Evolutionary conservation across 1,140 invertebrate genomes (phyloP).

Genomic region (Habropoda laboriosa): DNA sequence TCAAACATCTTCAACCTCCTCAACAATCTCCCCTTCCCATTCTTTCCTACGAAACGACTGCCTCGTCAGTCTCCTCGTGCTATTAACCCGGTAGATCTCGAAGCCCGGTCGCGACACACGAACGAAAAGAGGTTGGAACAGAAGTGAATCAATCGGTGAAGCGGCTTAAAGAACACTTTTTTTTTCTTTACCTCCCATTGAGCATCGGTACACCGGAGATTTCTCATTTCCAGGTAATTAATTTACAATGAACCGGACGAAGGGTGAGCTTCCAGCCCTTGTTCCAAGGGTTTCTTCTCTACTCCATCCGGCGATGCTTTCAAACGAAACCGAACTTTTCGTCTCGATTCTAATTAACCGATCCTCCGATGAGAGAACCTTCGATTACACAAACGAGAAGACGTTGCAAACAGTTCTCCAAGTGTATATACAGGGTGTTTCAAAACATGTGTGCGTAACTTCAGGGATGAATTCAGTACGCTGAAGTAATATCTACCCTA

Average conservation of each 20-base stretch:
- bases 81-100: background rate
- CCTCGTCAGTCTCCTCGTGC: too few relatives aligned
- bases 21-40: too few relatives aligned
- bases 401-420: too few relatives aligned
- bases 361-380: conserved; percentile 13
- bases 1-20: too few relatives aligned
- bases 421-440: too few relatives aligned
- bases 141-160: conserved; percentile 44
- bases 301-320: conserved; percentile 67
- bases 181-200: conserved; percentile 77
- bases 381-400: too few relatives aligned
- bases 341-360: too few relatives aligned
- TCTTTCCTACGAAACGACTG: too few relatives aligned
- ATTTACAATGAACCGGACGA: conserved; percentile 81
- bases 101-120: background rate
- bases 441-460: too few relatives aligned
- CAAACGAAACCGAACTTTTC: conserved; percentile 61
- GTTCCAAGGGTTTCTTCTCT: conserved; percentile 76
- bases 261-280: conserved; percentile 71
- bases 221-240: conserved; percentile 83
- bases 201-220: conserved; percentile 77
- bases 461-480: too few relatives aligned
- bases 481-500: too few relatives aligned
- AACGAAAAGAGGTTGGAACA: conserved; percentile 22
- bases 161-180: conserved; percentile 65